Base-by-base conservation (phyloP, 1,140 invertebrate genomes). In the Halesus radiatus region DNA sequence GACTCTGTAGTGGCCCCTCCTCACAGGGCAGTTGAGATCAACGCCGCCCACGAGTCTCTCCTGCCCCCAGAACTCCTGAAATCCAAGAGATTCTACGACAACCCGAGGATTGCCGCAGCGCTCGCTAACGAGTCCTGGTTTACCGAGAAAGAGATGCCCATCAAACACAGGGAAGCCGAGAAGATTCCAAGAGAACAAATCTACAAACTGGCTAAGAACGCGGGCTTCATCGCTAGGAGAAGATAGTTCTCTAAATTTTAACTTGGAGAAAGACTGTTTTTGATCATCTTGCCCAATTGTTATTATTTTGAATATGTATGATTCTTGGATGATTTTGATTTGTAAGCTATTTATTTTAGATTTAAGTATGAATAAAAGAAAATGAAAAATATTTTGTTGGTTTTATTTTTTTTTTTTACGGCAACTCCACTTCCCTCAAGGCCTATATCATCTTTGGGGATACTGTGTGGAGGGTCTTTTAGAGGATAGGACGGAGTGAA, bases 61-160 rank as follows among this genome's bases (percentile, higher is more conserved):
- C 83, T 90, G 18, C 89, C 88, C 2, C 82, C 86, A 0, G 91
- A 94, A 76, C 85, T 95, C 3, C 85, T 91, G 62, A 94, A 96
- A 84, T 90, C 93, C 0, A 87, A 88, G 76, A 89, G 89, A 20
- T 96, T 96, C 85, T 96, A 95, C 85, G 93, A 93, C 82, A 93
- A 96, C 87, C 94, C 94, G 0, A 85, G 87, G 6, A 92, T 95
- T 7, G 94, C 93, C 15, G 91, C 92, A 15, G 92, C 90, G 1
- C 87, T 96, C 5, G 94, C 94, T 1, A 92, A 93, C 83, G 93
- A 94, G 83, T 95, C 94, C 1, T 95, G 94, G 93, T 92, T 95
- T 73, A 89, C 90, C 0, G 90, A 92, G 68, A 94, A 94, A 84
- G 94, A 95, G 86, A 93, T 92, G 87, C 93, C 93, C 66, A 94